Evolutionary conservation across 2,888 invertebrate genomes (phyloP).

Genomic region (Pandemis corylana): DNA sequence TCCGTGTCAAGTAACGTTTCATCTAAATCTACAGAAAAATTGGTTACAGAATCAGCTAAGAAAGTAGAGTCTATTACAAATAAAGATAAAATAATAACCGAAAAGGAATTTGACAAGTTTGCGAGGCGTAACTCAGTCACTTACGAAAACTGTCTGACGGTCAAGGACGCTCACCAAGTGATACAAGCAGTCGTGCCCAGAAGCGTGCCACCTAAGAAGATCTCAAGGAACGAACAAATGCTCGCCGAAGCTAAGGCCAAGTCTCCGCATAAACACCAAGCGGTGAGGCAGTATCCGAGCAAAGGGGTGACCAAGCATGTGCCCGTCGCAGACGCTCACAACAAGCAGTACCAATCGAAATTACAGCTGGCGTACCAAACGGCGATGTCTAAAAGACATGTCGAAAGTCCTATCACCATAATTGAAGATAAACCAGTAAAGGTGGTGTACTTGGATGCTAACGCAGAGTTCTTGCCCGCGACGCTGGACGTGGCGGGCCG

Average conservation of each 20-base stretch:
- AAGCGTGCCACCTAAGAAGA: conserved; percentile 58
- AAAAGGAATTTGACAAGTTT: conserved; percentile 81
- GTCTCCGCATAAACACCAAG: conserved; percentile 58
- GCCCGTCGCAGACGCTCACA: conserved; percentile 53
- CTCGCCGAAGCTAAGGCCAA: conserved; percentile 62
- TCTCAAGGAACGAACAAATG: conserved; percentile 61
- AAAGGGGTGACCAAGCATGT: conserved; percentile 54
- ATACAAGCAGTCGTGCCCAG: conserved; percentile 68
- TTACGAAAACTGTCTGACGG: conserved; percentile 73
- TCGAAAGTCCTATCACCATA: conserved; percentile 69
- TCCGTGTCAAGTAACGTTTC: conserved; percentile 36
- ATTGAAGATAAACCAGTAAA: conserved; percentile 81
- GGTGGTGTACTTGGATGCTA: conserved; percentile 73
- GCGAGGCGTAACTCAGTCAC: conserved; percentile 75
- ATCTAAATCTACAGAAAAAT: conserved; percentile 48
- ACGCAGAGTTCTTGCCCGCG: conserved; percentile 60
- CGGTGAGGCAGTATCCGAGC: conserved; percentile 51
- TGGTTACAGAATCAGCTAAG: conserved; percentile 5
- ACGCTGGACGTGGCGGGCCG: conserved; percentile 72
- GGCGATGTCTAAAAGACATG: conserved; percentile 71
- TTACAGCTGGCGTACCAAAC: conserved; percentile 76
- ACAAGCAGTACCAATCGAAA: conserved; percentile 72
- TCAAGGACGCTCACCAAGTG: conserved; percentile 69
- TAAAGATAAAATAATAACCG: conserved; percentile 73
- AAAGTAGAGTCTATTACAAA: conserved; percentile 47